Conservation (phyloP, 2,888 invertebrate genomes). For the Margaritifera margaritifera region DNA sequence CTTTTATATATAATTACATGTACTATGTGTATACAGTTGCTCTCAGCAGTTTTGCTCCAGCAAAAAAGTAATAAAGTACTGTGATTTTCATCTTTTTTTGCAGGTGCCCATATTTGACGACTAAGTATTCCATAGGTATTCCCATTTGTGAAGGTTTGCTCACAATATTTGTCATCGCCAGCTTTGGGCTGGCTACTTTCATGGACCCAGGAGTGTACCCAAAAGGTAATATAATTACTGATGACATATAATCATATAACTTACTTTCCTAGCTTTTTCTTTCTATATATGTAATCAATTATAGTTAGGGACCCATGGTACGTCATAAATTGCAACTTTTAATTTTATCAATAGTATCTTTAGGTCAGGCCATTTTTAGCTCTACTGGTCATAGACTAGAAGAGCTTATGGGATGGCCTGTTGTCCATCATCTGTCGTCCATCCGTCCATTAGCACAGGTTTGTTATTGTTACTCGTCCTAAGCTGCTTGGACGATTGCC, state of each 20-base stretch:
- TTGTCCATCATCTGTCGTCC: too few relatives aligned
- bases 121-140: constrained; percentile 55
- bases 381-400: too few relatives aligned
- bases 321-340: background rate
- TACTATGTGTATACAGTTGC: too few relatives aligned
- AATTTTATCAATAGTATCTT: too few relatives aligned
- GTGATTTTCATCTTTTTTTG: constrained; percentile 26
- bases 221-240: constrained; percentile 81
- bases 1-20: too few relatives aligned
- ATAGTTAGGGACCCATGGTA: background rate
- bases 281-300: background rate
- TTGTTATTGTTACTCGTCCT: too few relatives aligned
- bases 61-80: background rate
- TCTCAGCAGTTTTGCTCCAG: background rate
- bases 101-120: constrained; percentile 62
- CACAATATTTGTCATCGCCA: constrained; percentile 97
- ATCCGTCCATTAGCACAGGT: too few relatives aligned
- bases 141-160: constrained; percentile 91
- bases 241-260: background rate
- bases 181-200: constrained; percentile 98
- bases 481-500: too few relatives aligned
- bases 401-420: too few relatives aligned
- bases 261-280: background rate
- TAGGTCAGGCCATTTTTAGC: too few relatives aligned
- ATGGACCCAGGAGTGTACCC: constrained; percentile 99